Evolutionary conservation across 2,888 invertebrate genomes (phyloP).

Genomic region (Trachelus tabidus): DNA sequence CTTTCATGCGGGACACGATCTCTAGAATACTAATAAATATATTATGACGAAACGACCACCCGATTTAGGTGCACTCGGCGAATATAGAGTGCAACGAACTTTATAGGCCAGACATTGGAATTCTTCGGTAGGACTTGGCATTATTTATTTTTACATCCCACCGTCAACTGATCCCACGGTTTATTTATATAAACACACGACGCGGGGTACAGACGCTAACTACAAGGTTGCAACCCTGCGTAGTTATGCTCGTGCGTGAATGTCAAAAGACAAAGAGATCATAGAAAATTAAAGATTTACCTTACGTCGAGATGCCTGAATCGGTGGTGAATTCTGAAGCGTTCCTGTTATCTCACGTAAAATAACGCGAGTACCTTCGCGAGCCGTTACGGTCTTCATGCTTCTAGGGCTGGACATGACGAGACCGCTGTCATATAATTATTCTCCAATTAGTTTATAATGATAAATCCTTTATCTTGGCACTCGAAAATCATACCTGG

Average conservation of each 20-base stretch:
- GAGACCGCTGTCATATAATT: not conserved
- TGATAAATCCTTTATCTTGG: not conserved
- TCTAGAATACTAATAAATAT: not conserved
- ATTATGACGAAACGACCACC: not conserved
- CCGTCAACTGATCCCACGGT: not conserved
- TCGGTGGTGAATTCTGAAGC: constrained; percentile 51
- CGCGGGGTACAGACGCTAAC: not conserved
- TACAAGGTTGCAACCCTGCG: not conserved
- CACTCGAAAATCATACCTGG: not conserved
- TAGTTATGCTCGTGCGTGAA: not conserved
- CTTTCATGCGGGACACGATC: not conserved
- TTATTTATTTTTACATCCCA: not conserved
- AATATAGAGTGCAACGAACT: not conserved
- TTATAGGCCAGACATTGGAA: not conserved
- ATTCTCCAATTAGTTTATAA: not conserved
- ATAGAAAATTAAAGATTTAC: constrained; percentile 29
- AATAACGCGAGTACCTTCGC: constrained; percentile 53
- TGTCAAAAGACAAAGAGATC: not conserved
- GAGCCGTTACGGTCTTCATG: constrained; percentile 27
- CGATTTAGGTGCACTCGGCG: not conserved
- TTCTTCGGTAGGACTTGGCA: not conserved
- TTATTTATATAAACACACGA: not conserved
- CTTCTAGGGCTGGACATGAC: constrained; percentile 49
- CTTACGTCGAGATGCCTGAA: constrained; percentile 38
- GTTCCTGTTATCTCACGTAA: constrained; percentile 56